Evolutionary conservation across 2,888 invertebrate species (phyloP).

Genomic region (Plusia festucae): DNA sequence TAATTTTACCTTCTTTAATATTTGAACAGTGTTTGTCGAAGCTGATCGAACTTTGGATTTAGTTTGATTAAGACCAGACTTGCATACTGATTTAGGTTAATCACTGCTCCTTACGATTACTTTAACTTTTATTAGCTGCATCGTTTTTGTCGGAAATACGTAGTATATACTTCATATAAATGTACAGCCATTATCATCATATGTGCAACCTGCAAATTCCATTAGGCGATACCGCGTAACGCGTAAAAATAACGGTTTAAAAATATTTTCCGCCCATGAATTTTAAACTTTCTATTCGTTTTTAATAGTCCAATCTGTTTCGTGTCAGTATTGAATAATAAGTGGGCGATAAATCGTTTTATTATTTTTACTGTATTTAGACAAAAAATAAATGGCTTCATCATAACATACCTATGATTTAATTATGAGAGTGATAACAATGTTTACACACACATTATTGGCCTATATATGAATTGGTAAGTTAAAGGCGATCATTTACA

Average conservation of each 20-base stretch:
- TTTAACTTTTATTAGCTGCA: not conserved
- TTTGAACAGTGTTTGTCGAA: slow-evolving; percentile 30
- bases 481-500: too few relatives aligned
- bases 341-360: slow-evolving; percentile 19
- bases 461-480: too few relatives aligned
- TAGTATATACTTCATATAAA: not conserved
- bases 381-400: not conserved
- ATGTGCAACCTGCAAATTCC: slow-evolving; percentile 17
- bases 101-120: not conserved
- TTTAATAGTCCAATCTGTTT: slow-evolving; percentile 33
- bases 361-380: slow-evolving; percentile 27
- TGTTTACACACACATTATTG: too few relatives aligned
- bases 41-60: slow-evolving; percentile 19
- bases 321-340: slow-evolving; percentile 35
- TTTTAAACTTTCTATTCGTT: slow-evolving; percentile 43
- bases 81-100: slow-evolving; percentile 13
- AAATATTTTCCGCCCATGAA: slow-evolving; percentile 27
- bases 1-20: slow-evolving; percentile 44
- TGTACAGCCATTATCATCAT: slow-evolving; percentile 15
- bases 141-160: not conserved
- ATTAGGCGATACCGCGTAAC: slow-evolving; percentile 21
- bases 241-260: slow-evolving; percentile 20
- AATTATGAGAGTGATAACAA: too few relatives aligned
- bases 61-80: slow-evolving; percentile 31
- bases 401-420: too few relatives aligned